Evolutionary conservation across 2,888 invertebrate species (phyloP).

Genomic region (Phortica okadai): DNA sequence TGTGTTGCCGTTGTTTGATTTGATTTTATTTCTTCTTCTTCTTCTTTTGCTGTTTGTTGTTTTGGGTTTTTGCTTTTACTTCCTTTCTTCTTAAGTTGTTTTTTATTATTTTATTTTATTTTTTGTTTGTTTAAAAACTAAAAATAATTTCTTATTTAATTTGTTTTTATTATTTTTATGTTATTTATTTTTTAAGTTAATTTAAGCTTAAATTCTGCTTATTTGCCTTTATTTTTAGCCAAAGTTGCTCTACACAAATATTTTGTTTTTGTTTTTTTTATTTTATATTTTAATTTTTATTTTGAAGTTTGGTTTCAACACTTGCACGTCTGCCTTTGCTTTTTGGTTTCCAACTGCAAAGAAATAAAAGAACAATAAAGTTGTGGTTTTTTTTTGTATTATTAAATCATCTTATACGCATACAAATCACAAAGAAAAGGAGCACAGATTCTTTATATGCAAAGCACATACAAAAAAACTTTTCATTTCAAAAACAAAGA

Average conservation of each 20-base stretch:
- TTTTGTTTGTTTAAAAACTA: constrained; percentile 37
- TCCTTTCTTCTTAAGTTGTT: constrained; percentile 69
- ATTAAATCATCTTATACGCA: background rate
- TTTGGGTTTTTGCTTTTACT: constrained; percentile 48
- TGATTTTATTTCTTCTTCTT: constrained; percentile 44
- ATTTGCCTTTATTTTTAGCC: constrained; percentile 38
- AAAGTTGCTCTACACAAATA: constrained; percentile 41
- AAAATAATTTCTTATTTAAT: constrained; percentile 43
- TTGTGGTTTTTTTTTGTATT: background rate
- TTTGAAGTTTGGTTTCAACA: constrained; percentile 17
- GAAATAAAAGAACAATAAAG: constrained; percentile 6
- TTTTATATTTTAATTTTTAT: constrained; percentile 2
- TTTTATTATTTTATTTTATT: constrained; percentile 37
- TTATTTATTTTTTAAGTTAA: constrained; percentile 42
- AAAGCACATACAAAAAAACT: constrained; percentile 1
- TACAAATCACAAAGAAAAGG: constrained; percentile 3
- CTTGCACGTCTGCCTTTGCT: constrained; percentile 12
- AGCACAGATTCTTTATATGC: background rate
- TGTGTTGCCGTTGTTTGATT: constrained; percentile 34
- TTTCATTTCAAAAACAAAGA: constrained; percentile 16
- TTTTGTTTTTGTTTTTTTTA: constrained; percentile 30
- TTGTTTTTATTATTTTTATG: constrained; percentile 33
- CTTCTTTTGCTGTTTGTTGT: constrained; percentile 40
- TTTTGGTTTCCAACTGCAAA: constrained; percentile 43
- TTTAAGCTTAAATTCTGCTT: constrained; percentile 35